A percentile compares a stretch with the other conserved stretches of the same genome.
Evolutionary conservation across 2,113 vertebrate species (phyloP).

Genomic region (Onychorhynchus coronatus): DNA sequence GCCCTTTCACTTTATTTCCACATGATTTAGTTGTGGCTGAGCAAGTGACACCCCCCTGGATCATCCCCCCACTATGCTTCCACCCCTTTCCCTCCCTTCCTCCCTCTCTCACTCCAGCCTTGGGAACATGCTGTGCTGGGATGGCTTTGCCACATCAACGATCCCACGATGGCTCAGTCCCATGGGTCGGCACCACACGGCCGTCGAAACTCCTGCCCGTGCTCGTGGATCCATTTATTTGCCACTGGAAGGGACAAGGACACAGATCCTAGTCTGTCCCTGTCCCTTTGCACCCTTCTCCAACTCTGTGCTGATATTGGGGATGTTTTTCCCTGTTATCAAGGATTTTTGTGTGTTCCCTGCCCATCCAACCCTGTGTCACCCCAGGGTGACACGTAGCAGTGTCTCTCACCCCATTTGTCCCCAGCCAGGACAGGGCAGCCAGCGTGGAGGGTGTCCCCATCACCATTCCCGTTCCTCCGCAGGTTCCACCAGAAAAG

Average conservation of each 20-base stretch:
- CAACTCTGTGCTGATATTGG: fast-evolving
- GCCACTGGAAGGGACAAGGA: constrained; percentile 79
- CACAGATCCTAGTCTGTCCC: fast-evolving
- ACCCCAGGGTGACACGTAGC: fast-evolving
- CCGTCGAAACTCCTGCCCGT: constrained; percentile 89
- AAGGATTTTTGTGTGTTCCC: neutral
- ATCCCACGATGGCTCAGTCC: constrained; percentile 64
- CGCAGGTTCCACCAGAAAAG: constrained; percentile 97
- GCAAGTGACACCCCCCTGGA: neutral
- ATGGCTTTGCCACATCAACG: neutral
- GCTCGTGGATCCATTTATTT: constrained; percentile 93
- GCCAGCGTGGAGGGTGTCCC: constrained; percentile 87
- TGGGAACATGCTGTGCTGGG: fast-evolving
- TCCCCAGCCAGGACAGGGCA: constrained; percentile 90
- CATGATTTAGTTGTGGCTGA: fast-evolving
- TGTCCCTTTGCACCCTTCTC: neutral
- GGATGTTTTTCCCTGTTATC: fast-evolving
- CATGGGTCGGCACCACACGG: constrained; percentile 77
- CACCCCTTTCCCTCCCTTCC: neutral
- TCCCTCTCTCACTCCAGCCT: neutral
- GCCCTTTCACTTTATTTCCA: constrained; percentile 18
- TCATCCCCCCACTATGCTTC: fast-evolving
- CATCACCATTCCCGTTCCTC: constrained; percentile 82
- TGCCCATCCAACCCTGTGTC: neutral
- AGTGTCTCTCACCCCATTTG: constrained; percentile 87